Conservation (phyloP, 1,140 invertebrate genomes). For the Elymnias hypermnestra region DNA sequence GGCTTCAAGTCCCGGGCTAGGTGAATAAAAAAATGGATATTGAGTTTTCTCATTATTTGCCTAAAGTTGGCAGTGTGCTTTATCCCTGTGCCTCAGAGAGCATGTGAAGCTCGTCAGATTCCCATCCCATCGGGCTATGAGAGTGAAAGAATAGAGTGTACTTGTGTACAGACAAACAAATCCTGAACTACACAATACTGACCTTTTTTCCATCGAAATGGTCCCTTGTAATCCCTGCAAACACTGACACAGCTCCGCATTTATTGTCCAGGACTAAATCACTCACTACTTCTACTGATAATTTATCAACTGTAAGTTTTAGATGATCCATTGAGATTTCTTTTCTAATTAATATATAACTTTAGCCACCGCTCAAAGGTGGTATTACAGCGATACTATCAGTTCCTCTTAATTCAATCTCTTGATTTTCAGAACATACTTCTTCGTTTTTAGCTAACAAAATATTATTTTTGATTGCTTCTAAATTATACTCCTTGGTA, state of each 20-base stretch:
- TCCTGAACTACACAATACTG: too few relatives aligned
- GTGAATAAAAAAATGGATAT: too few relatives aligned
- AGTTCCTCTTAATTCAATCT: slow-evolving; percentile 78
- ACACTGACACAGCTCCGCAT: slow-evolving; percentile 92
- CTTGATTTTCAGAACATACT: slow-evolving; percentile 77
- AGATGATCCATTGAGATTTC: slow-evolving; percentile 78
- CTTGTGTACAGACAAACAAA: too few relatives aligned
- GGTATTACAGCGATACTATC: slow-evolving; percentile 92
- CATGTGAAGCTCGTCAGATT: too few relatives aligned
- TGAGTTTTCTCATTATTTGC: too few relatives aligned
- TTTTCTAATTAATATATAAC: slow-evolving; percentile 7
- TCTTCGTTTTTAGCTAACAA: slow-evolving; percentile 90
- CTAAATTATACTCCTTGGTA: slow-evolving; percentile 79
- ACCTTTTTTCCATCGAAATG: slow-evolving; percentile 91
- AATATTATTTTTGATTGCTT: slow-evolving; percentile 82
- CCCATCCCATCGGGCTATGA: too few relatives aligned
- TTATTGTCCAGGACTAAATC: slow-evolving; percentile 81
- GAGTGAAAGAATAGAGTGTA: too few relatives aligned
- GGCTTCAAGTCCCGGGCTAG: too few relatives aligned
- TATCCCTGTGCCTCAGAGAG: too few relatives aligned
- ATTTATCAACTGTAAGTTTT: slow-evolving; percentile 80
- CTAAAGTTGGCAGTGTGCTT: too few relatives aligned
- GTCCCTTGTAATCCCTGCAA: slow-evolving; percentile 94
- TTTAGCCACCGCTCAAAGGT: slow-evolving; percentile 90
- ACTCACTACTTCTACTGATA: slow-evolving; percentile 83